Evolutionary conservation across 2,113 vertebrate genomes (phyloP), one percentile per base, ranked within the genome.

Genomic region (Crotalus viridis): DNA sequence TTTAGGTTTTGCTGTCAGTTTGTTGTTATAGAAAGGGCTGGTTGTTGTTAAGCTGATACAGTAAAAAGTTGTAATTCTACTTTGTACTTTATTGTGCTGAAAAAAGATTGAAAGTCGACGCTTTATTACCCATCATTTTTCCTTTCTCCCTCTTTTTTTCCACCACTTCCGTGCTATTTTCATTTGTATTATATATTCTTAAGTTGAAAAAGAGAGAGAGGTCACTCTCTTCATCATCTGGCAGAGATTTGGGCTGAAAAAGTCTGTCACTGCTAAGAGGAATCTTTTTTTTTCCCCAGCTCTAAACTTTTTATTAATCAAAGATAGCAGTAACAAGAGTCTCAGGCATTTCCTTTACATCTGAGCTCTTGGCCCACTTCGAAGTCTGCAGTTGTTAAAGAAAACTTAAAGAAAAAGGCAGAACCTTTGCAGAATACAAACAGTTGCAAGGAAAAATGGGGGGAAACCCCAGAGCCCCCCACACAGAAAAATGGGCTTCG

Each of bases 261-360:
- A 39, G 8, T 64, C 4, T 28, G n/a, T 17, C 15, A 0, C 69
- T 39, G 69, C n/a, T 17, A 33, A 74, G n/a, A 8, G n/a, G n/a
- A 74, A 74, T 17, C 13, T 5, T 81, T 3, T 56, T 48, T 48
- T 48, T 48, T 9, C 6, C 90, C 48, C 90, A 57, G 33, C 52
- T 85, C 43, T 55, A 24, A 24, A 85, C 12, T 86, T 56, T 56
- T 91, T 91, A 91, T 91, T 91, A 57, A 39, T 56, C 90, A 85
- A 86, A 46, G 74, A 24, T 56, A 85, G 74, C 90, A 85, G 74
- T 28, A 17, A 91, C 74, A 91, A 85, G 54, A 46, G 22, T 46
- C 2, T 33, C 8, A 22, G 54, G 43, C 2, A n/a, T 52, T 52
- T 43, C 12, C 12, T 85, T 56, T 91, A 85, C 90, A 85, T 15